phyloP scores from a whole-genome alignment of 2,113 vertebrate genomes.

The Chlamydotis undulata region DNA sequence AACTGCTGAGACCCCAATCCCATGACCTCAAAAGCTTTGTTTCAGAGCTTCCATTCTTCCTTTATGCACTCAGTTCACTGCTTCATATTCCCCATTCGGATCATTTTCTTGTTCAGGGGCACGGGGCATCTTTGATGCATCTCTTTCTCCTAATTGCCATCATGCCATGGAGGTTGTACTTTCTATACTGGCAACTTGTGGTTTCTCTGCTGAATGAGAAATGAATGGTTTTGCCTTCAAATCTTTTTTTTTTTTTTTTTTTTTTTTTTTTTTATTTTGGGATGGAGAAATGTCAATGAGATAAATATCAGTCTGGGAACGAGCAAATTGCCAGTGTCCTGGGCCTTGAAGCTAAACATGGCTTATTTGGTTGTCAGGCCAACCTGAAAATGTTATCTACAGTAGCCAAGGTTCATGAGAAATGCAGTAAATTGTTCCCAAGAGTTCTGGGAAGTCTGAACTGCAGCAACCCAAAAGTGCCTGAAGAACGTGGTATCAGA shows the following conservation, averaged over 20 bases:
- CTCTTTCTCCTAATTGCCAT: constrained; percentile 5
- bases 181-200: not conserved
- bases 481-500: not conserved
- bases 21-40: constrained; percentile 66
- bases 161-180: not conserved
- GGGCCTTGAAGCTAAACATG: constrained; percentile 48
- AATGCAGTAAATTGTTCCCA: constrained; percentile 54
- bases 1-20: constrained; percentile 53
- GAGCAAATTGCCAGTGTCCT: not conserved
- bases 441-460: constrained; percentile 28
- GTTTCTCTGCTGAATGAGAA: not conserved
- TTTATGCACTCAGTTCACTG: constrained; percentile 49
- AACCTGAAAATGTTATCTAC: constrained; percentile 60
- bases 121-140: not conserved
- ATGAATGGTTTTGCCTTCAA: too few relatives aligned
- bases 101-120: not conserved
- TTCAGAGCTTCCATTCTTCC: constrained; percentile 54
- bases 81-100: not conserved
- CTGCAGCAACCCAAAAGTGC: not conserved
- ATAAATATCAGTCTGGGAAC: constrained; percentile 50
- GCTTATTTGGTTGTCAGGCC: constrained; percentile 59
- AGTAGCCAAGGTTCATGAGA: constrained; percentile 59
- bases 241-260: not conserved
- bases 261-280: not conserved
- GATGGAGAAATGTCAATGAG: constrained; percentile 13